phyloP scores from a whole-genome alignment of 2,797 vertebrate genomes.

The Miichthys miiuy region DNA sequence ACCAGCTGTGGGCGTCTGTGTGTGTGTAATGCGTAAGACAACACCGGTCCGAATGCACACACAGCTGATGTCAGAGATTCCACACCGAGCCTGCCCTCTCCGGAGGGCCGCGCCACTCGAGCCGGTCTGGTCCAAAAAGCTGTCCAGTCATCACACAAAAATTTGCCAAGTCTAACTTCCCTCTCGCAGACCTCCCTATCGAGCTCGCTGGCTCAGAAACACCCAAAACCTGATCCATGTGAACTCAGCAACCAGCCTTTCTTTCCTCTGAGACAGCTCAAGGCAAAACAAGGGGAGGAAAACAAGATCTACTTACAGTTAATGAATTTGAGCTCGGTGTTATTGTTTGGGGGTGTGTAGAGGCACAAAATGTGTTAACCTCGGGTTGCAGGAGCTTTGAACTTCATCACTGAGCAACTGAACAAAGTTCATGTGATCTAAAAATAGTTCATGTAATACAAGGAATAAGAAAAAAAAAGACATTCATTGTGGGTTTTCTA shows the following conservation, averaged over 20 bases:
- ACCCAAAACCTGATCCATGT: constrained; percentile 48
- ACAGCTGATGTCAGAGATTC: constrained; percentile 78
- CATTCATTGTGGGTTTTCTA: constrained; percentile 1
- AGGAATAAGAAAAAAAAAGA: constrained; percentile 9
- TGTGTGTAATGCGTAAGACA: constrained; percentile 54
- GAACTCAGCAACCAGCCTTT: constrained; percentile 31
- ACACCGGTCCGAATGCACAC: constrained; percentile 58
- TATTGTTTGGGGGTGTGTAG: constrained; percentile 15
- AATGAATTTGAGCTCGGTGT: constrained; percentile 20
- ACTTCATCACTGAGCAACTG: background rate
- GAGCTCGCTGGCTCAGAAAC: constrained; percentile 52
- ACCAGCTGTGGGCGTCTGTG: constrained; percentile 52
- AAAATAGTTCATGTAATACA: constrained; percentile 3
- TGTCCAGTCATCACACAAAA: constrained; percentile 76
- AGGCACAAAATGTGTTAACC: constrained; percentile 5
- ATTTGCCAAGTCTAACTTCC: constrained; percentile 64
- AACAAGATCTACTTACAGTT: constrained; percentile 45
- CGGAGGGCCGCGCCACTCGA: constrained; percentile 44
- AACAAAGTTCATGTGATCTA: constrained; percentile 19
- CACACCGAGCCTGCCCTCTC: constrained; percentile 58
- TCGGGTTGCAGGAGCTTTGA: constrained; percentile 3
- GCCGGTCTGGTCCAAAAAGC: constrained; percentile 56
- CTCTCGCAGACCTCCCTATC: constrained; percentile 40
- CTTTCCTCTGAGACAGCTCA: constrained; percentile 12
- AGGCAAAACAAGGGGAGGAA: constrained; percentile 44